Evolutionary conservation across 2,113 vertebrate species (phyloP).

Genomic region (Octodon degus): DNA sequence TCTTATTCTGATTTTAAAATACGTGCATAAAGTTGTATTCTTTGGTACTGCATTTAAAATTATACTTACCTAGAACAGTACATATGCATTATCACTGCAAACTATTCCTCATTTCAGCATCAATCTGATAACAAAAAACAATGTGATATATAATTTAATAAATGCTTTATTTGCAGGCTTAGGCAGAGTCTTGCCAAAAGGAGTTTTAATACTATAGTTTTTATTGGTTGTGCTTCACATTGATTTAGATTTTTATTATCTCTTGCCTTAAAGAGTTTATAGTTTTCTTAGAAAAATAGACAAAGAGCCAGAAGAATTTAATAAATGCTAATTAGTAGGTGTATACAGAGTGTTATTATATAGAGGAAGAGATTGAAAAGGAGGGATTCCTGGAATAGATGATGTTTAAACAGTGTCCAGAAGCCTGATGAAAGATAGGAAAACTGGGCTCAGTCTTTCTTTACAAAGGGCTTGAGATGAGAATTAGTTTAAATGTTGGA

Average conservation of each 20-base stretch:
- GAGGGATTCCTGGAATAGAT: background rate
- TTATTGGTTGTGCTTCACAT: background rate
- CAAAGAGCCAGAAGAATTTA: background rate
- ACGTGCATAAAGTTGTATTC: background rate
- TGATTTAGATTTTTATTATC: background rate
- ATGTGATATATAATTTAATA: background rate
- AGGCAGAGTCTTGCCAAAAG: background rate
- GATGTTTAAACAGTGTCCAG: background rate
- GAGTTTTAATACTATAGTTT: background rate
- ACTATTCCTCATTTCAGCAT: background rate
- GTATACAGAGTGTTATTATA: background rate
- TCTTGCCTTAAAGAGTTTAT: background rate
- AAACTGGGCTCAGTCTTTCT: background rate
- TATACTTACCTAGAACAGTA: constrained; percentile 62
- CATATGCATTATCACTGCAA: background rate
- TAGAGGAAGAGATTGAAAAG: background rate
- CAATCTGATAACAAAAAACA: constrained; percentile 72
- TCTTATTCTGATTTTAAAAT: constrained; percentile 22
- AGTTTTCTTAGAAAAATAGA: background rate
- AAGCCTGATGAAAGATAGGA: background rate
- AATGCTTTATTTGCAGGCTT: background rate
- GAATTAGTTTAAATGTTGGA: background rate
- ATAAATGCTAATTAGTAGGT: background rate
- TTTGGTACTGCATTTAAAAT: background rate
- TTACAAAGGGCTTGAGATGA: background rate